Percentiles rank a stretch among this genome's conserved stretches.
phyloP scores from a whole-genome alignment of 2,113 vertebrate genomes.

The Psilopogon haemacephalus region DNA sequence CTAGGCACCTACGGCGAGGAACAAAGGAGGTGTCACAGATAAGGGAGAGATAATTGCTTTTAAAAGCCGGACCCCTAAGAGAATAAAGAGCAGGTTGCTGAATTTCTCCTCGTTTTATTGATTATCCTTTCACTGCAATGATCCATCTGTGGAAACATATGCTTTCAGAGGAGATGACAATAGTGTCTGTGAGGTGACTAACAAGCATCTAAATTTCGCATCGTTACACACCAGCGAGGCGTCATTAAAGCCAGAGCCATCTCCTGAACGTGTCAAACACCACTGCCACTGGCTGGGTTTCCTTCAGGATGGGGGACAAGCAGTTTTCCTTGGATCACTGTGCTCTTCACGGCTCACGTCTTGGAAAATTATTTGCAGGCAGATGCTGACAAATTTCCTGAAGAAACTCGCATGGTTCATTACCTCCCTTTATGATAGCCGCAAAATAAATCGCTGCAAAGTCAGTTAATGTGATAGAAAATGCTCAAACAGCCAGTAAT shows the following conservation, averaged over 20 bases:
- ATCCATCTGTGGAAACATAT: conserved; percentile 48
- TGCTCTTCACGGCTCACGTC: conserved; percentile 46
- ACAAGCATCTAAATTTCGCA: conserved; percentile 27
- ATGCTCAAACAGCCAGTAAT: conserved; percentile 51
- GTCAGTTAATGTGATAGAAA: conserved; percentile 68
- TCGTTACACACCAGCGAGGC: neutral
- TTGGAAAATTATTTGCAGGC: conserved; percentile 58
- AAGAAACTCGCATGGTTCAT: conserved; percentile 72
- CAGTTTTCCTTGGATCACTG: conserved; percentile 51
- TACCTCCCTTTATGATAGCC: conserved; percentile 65
- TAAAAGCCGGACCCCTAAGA: conserved; percentile 41
- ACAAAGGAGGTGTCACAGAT: conserved; percentile 32
- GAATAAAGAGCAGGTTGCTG: conserved; percentile 51
- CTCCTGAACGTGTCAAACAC: neutral
- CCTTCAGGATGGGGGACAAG: conserved; percentile 46
- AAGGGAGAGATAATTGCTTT: conserved; percentile 52
- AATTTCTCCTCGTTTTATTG: conserved; percentile 55
- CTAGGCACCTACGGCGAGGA: conserved; percentile 45
- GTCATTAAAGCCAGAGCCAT: neutral
- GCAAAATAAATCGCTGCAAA: conserved; percentile 72
- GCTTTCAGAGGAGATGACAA: conserved; percentile 44
- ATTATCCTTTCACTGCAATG: conserved; percentile 44
- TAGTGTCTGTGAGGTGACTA: conserved; percentile 26
- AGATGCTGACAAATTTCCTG: conserved; percentile 67
- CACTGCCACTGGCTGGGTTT: conserved; percentile 18